phyloP scores from a whole-genome alignment of 1,140 invertebrate species.

The Bombus pascuorum region DNA sequence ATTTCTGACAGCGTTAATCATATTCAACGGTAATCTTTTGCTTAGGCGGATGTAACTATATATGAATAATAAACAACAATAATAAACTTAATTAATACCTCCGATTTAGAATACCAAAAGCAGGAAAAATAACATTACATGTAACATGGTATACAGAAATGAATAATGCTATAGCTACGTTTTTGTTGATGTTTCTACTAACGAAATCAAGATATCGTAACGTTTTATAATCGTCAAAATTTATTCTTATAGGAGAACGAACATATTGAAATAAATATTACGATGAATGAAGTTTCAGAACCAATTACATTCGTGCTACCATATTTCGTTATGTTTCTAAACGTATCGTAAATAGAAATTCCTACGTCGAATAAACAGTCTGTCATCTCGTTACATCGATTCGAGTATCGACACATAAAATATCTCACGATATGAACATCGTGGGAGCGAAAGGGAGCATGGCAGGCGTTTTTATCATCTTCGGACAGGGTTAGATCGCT shows the following conservation, averaged over 20 bases:
- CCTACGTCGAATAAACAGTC: background rate
- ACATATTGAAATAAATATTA: too few species aligned
- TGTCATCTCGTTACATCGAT: background rate
- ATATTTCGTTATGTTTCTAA: too few species aligned
- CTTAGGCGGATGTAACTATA: background rate
- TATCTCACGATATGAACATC: background rate
- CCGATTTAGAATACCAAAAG: background rate
- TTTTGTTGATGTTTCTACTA: too few species aligned
- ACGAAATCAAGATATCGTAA: too few species aligned
- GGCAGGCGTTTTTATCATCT: conserved; percentile 10
- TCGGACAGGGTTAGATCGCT: background rate
- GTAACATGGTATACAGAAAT: background rate
- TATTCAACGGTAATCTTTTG: background rate
- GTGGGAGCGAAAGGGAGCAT: too few species aligned
- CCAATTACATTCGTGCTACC: too few species aligned
- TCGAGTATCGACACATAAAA: background rate
- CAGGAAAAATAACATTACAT: background rate
- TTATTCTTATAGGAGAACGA: too few species aligned
- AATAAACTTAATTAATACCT: background rate
- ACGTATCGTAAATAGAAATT: too few species aligned
- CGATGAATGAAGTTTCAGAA: too few species aligned
- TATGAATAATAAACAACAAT: background rate
- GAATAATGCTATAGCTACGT: background rate
- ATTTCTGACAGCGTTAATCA: background rate
- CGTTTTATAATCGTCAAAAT: too few species aligned